Evolutionary conservation across 2,113 vertebrate genomes (phyloP).

Genomic region (Charina bottae): DNA sequence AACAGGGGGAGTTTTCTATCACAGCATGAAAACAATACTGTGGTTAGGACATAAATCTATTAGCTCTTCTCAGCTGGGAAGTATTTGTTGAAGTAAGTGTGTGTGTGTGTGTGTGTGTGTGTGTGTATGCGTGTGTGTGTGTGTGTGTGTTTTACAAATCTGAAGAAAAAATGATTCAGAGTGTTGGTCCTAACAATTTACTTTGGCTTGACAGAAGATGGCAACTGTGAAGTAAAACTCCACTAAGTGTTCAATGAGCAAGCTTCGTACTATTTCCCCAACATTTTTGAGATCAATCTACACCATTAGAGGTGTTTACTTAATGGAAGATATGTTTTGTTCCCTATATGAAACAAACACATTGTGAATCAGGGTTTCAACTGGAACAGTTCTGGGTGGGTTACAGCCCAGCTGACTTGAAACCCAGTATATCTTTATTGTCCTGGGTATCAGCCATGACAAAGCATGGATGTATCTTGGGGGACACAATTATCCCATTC

Average conservation of each 20-base stretch:
- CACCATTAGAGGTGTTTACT: neutral
- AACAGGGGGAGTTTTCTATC: neutral
- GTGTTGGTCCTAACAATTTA: neutral
- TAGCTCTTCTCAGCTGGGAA: conserved; percentile 9
- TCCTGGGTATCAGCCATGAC: neutral
- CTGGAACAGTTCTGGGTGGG: neutral
- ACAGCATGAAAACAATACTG: neutral
- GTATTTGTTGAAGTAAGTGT: neutral
- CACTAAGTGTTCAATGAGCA: neutral
- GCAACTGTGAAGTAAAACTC: neutral
- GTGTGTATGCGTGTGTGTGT: neutral
- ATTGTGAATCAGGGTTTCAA: neutral
- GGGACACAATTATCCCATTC: neutral
- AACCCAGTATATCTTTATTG: neutral
- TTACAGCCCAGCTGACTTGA: neutral
- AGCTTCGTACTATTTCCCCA: neutral
- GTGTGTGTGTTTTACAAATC: neutral
- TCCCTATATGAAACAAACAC: neutral
- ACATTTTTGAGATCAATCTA: neutral
- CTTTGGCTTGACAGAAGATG: neutral
- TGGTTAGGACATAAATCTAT: neutral
- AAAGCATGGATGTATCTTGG: neutral
- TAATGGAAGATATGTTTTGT: neutral
- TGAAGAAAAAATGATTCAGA: neutral
- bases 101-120: no score